Evolutionary conservation across 2,888 invertebrate species (phyloP).

Genomic region (Malthinus flaveolus): DNA sequence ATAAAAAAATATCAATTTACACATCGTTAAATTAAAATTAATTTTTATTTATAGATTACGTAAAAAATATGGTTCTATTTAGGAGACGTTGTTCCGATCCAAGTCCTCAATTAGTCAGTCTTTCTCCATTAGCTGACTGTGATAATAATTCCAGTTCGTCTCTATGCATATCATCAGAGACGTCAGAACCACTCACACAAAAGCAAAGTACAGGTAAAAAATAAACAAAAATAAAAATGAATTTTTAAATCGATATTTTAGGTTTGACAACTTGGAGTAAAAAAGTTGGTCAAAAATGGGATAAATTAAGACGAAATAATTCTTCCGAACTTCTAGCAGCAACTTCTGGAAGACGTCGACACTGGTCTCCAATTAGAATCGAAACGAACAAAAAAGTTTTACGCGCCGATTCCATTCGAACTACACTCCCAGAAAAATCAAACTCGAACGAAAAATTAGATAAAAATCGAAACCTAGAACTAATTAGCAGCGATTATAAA

Average conservation of each 20-base stretch:
- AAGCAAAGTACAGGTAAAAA: constrained; percentile 34
- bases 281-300: constrained; percentile 64
- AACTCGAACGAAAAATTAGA: constrained; percentile 45
- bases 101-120: constrained; percentile 61
- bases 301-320: constrained; percentile 62
- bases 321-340: constrained; percentile 59
- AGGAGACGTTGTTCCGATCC: constrained; percentile 60
- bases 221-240: neutral
- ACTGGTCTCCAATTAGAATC: constrained; percentile 54
- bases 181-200: constrained; percentile 22
- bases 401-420: constrained; percentile 60
- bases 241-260: constrained; percentile 36
- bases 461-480: constrained; percentile 32
- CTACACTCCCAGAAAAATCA: constrained; percentile 48
- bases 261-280: constrained; percentile 65
- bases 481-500: constrained; percentile 39
- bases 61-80: constrained; percentile 57
- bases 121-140: constrained; percentile 52
- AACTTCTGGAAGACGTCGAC: constrained; percentile 51
- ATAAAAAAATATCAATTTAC: constrained; percentile 6
- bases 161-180: constrained; percentile 28
- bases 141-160: constrained; percentile 34
- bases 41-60: neutral
- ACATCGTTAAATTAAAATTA: neutral
- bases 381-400: constrained; percentile 50